Evolutionary conservation across 2,113 vertebrate species (phyloP).

Genomic region (Oncorhynchus masou): DNA sequence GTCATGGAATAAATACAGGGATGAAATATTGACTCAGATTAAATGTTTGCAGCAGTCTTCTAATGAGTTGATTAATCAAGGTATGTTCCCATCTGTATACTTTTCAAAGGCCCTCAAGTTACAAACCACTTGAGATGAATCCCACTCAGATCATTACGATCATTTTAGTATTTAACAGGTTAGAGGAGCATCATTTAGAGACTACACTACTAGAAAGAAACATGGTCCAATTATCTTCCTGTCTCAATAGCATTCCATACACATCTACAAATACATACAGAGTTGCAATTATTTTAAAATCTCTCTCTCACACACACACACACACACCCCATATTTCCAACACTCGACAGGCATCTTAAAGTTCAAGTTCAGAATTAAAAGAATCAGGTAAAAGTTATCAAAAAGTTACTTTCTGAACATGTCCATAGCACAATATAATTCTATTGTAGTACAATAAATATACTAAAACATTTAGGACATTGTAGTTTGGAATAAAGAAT

Average conservation of each 20-base stretch:
- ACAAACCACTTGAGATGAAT: not conserved
- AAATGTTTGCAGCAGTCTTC: not conserved
- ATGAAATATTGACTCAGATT: constrained; percentile 13
- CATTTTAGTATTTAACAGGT: not conserved
- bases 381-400: constrained; percentile 22
- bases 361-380: constrained; percentile 42
- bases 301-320: not conserved
- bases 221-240: not conserved
- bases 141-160: constrained; percentile 9
- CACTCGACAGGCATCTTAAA: constrained; percentile 31
- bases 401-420: constrained; percentile 7
- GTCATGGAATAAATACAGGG: constrained; percentile 12
- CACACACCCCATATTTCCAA: constrained; percentile 15
- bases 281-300: constrained; percentile 13
- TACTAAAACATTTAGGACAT: constrained; percentile 18
- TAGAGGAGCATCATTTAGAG: constrained; percentile 18
- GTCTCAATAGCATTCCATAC: constrained; percentile 12
- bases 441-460: constrained; percentile 48
- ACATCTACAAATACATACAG: constrained; percentile 22
- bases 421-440: constrained; percentile 3
- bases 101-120: not conserved
- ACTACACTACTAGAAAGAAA: constrained; percentile 10
- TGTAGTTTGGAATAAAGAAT: constrained; percentile 2
- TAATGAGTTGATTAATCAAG: not conserved
- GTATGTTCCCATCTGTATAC: not conserved